A percentile compares a stretch with the other conserved stretches of the same genome.
These are phyloP conservation scores for Percopsis omiscomaycus DNA, from an alignment of 2,797 vertebrate species.

Conservation along the genomic window DNA sequence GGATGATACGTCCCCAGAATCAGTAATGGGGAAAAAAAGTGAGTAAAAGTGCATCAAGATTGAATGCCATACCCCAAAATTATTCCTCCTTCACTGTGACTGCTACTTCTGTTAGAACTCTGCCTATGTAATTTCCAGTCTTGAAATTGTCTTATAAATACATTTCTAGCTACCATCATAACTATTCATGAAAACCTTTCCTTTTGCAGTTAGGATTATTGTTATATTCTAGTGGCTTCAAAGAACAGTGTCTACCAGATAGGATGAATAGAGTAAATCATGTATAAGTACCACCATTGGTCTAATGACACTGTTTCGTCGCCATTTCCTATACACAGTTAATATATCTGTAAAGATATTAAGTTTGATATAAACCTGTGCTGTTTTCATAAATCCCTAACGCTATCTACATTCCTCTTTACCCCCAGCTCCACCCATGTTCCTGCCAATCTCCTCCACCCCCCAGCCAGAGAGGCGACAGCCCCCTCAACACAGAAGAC, in stretches of 20 bases:
- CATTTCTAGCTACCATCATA: too few species aligned
- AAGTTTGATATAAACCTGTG: too few species aligned
- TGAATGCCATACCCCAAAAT: neutral
- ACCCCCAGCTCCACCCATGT: constrained; percentile 86
- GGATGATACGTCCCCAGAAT: constrained; percentile 88
- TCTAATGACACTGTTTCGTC: neutral
- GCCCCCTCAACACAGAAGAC: constrained; percentile 88
- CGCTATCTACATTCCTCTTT: neutral
- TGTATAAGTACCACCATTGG: neutral
- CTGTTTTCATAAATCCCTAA: too few species aligned
- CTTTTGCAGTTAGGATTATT: too few species aligned
- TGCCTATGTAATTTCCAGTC: too few species aligned
- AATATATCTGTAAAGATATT: too few species aligned
- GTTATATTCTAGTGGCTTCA: too few species aligned
- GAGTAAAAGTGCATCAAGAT: constrained; percentile 59
- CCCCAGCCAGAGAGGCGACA: constrained; percentile 94
- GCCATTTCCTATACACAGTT: too few species aligned
- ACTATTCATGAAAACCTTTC: too few species aligned
- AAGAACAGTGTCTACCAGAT: too few species aligned
- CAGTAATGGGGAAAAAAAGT: constrained; percentile 86
- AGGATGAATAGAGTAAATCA: too few species aligned
- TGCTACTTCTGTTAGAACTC: neutral
- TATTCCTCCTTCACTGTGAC: neutral
- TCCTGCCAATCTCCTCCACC: constrained; percentile 96
- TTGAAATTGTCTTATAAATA: too few species aligned